Percentiles rank a stretch among this genome's conserved stretches.
These are phyloP conservation scores for Oscheius myriophilus DNA, from an alignment of 2,888 invertebrate genomes.

Conservation along the genomic window DNA sequence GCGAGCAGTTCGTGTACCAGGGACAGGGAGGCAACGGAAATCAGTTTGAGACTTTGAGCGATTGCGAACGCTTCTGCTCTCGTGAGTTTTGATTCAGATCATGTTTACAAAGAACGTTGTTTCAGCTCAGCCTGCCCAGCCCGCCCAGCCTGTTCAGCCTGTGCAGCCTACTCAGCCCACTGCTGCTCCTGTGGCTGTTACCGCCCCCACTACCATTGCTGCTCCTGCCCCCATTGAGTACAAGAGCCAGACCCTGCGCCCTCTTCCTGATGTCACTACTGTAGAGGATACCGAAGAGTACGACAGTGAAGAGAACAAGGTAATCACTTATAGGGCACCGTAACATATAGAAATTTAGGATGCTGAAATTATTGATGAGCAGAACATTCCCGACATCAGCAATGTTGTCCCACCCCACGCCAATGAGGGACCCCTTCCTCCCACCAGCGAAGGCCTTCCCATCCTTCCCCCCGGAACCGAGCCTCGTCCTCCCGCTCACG, in stretches of 20 bases:
- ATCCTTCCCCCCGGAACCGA: conserved; percentile 29
- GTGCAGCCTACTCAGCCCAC: conserved; percentile 16
- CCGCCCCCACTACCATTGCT: conserved; percentile 15
- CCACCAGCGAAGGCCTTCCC: background rate
- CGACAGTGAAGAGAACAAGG: background rate
- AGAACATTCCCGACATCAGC: background rate
- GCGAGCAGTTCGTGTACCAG: conserved; percentile 69
- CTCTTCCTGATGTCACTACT: conserved; percentile 15
- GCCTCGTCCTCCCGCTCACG: conserved; percentile 47
- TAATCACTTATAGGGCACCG: background rate
- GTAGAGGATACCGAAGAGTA: conserved; percentile 2
- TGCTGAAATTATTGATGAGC: background rate
- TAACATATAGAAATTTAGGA: background rate
- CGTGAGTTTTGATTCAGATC: conserved; percentile 16
- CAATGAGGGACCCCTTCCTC: background rate
- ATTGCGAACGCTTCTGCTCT: conserved; percentile 62
- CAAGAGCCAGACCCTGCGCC: conserved; percentile 4
- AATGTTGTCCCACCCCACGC: conserved; percentile 14
- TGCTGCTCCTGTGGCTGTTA: background rate
- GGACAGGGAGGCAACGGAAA: conserved; percentile 68
- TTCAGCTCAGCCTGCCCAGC: conserved; percentile 23
- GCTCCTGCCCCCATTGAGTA: conserved; percentile 13
- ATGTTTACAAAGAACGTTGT: background rate
- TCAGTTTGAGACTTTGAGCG: conserved; percentile 61
- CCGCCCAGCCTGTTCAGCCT: conserved; percentile 11